Percentiles rank a stretch among this genome's conserved stretches.
These are phyloP conservation scores for Chamaea fasciata DNA, from an alignment of 2,113 vertebrate species.

Conservation along the genomic window DNA sequence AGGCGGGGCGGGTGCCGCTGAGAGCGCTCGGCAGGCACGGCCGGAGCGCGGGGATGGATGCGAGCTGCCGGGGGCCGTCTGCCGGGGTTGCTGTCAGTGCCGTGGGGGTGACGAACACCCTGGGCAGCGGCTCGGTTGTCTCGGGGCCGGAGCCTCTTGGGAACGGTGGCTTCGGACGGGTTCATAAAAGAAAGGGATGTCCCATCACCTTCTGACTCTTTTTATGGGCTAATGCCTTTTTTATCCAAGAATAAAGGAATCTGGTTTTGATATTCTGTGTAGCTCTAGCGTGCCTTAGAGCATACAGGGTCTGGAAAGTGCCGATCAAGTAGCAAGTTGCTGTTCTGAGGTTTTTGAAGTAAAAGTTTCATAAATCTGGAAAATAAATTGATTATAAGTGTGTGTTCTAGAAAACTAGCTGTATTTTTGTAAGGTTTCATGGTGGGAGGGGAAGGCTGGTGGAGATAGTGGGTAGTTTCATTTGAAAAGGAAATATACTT, in stretches of 20 bases:
- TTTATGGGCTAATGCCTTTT: neutral
- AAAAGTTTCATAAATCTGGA: neutral
- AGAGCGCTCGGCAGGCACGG: accelerated
- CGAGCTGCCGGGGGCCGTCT: accelerated
- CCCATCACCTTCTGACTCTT: neutral
- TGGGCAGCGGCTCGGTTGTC: accelerated
- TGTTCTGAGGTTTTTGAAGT: neutral
- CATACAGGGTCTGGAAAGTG: accelerated
- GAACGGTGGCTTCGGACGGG: neutral
- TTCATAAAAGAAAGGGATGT: neutral
- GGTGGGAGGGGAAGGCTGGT: neutral
- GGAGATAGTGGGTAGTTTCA: neutral
- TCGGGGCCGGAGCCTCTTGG: neutral
- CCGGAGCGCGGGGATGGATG: accelerated
- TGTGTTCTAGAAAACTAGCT: neutral
- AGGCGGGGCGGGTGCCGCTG: accelerated
- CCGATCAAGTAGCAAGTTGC: too few species aligned
- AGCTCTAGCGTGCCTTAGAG: neutral
- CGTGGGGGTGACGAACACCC: accelerated
- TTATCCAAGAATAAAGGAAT: neutral
- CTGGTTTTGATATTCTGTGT: neutral
- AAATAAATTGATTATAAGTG: neutral
- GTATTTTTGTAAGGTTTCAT: neutral
- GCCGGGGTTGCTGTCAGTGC: accelerated
- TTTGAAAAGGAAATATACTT: neutral